Percentiles rank a stretch among this genome's conserved stretches.
Evolutionary conservation across 1,140 invertebrate species (phyloP).

Genomic region (Zaprionus lachaisei): DNA sequence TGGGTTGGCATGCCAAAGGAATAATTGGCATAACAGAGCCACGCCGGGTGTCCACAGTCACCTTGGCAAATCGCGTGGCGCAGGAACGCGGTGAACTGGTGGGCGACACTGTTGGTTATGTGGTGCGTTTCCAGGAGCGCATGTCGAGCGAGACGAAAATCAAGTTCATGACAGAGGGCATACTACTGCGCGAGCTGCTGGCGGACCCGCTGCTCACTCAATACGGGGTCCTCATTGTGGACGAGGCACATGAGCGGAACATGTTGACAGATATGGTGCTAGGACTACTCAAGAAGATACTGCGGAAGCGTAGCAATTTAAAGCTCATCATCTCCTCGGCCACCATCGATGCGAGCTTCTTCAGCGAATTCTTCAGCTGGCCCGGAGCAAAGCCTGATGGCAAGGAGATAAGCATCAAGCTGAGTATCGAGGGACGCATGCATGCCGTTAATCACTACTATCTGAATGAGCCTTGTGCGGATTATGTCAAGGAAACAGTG

Average conservation of each 20-base stretch:
- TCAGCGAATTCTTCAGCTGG: constrained; percentile 95
- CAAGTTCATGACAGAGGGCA: constrained; percentile 98
- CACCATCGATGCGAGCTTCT: constrained; percentile 95
- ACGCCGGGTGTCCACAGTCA: constrained; percentile 94
- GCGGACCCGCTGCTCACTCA: constrained; percentile 95
- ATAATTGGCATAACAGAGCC: constrained; percentile 96
- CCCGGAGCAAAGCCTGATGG: constrained; percentile 32
- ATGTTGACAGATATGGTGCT: constrained; percentile 97
- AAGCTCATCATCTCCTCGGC: constrained; percentile 97
- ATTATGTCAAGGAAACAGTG: constrained; percentile 95
- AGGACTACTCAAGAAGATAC: constrained; percentile 97
- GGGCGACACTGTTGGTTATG: constrained; percentile 95
- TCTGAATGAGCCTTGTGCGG: constrained; percentile 92
- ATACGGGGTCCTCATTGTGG: constrained; percentile 96
- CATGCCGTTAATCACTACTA: constrained; percentile 96
- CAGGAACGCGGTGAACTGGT: constrained; percentile 93
- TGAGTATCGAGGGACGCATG: constrained; percentile 95
- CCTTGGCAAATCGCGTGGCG: constrained; percentile 95
- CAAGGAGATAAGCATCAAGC: constrained; percentile 91
- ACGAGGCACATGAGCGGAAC: constrained; percentile 98
- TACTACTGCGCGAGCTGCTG: constrained; percentile 97
- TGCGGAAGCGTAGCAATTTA: constrained; percentile 93
- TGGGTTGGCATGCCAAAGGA: constrained; percentile 92
- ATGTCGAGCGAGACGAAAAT: constrained; percentile 91
- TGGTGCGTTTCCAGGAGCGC: constrained; percentile 95